A percentile compares a stretch with the other conserved stretches of the same genome.
Evolutionary conservation across 1,140 invertebrate genomes (phyloP).

Genomic region (Patella vulgata): DNA sequence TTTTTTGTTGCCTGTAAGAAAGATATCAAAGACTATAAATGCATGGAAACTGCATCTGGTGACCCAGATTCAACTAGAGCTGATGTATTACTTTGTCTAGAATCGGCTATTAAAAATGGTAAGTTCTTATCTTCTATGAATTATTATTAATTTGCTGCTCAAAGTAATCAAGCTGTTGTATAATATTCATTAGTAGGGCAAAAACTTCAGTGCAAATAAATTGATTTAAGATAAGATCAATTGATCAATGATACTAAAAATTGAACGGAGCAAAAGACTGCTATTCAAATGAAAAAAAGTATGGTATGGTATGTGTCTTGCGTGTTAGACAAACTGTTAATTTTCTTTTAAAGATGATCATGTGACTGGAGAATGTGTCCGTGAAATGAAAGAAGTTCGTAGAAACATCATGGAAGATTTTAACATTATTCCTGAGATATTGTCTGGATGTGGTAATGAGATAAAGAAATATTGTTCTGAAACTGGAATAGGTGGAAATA

Average conservation of each 20-base stretch:
- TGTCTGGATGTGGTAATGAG: slow-evolving; percentile 84
- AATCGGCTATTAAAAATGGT: slow-evolving; percentile 81
- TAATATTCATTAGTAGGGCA: too few relatives aligned
- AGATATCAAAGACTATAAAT: slow-evolving; percentile 85
- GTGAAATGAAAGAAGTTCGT: slow-evolving; percentile 90
- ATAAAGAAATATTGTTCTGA: slow-evolving; percentile 71
- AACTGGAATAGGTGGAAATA: slow-evolving; percentile 83
- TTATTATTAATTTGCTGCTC: too few relatives aligned
- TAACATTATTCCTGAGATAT: slow-evolving; percentile 89
- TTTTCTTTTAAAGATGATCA: slow-evolving; percentile 69
- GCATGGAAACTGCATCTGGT: slow-evolving; percentile 32
- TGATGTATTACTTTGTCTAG: slow-evolving; percentile 92
- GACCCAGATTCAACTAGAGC: slow-evolving; percentile 87
- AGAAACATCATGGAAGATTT: slow-evolving; percentile 93
- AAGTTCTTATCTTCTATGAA: slow-evolving; percentile 13
- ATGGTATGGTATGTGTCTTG: too few relatives aligned
- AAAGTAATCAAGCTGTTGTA: too few relatives aligned
- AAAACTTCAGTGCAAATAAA: too few relatives aligned
- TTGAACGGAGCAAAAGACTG: too few relatives aligned
- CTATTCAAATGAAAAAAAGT: too few relatives aligned
- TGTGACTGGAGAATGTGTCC: slow-evolving; percentile 77
- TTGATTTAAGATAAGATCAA: too few relatives aligned
- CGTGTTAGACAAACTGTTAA: too few relatives aligned
- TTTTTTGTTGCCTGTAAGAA: slow-evolving; percentile 88
- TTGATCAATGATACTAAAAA: too few relatives aligned